Base-by-base conservation (phyloP, 2,888 invertebrate species). In the Diachrysia chrysitis region DNA sequence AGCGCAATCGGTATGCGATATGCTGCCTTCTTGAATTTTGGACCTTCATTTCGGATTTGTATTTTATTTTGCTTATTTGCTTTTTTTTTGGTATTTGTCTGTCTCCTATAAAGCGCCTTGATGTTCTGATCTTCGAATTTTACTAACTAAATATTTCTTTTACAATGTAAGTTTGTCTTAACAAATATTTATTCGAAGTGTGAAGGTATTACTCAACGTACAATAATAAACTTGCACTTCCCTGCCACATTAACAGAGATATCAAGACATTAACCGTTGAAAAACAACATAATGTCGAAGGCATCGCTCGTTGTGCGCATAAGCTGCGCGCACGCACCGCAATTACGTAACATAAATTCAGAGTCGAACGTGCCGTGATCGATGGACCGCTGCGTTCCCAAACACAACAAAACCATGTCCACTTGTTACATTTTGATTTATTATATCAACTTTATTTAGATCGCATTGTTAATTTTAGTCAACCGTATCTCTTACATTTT, bases 281-380 rank as follows among this genome's bases (percentile, higher is more conserved):
- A 86, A 86, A 90, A 89, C 88, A 89, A 89, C 88, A 88, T 88
- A 89, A 90, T 88, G 85, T 84, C 75, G 83, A 80, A 83, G 83
- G 84, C 82, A 83, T 80, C 83, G 76, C 68, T 77, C 81, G 82
- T 84, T 78, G 79, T 78, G 81, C 83, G 83, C 85, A 75, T 62
- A 75, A 78, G 56, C 63, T 75, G 83, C 77, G 78, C 89, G 87
- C 87, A 89, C 90, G 88, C 88, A 89, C 89, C 90, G 89, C 90
- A 93, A 93, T 93, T 93, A 93, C 91, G 90, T 89, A 90, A 92
- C 93, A 93, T 93, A 93, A 93, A 93, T 93, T 88, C 91, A 89
- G 89, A 89, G 78, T 85, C 83, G 88, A 89, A 86, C 87, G 87
- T 86, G 85, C 87, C 85, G 91, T 93, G 93, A 93, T 93, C 92